Base-by-base conservation (phyloP, 2,888 invertebrate genomes). In the Mythimna pallens region DNA sequence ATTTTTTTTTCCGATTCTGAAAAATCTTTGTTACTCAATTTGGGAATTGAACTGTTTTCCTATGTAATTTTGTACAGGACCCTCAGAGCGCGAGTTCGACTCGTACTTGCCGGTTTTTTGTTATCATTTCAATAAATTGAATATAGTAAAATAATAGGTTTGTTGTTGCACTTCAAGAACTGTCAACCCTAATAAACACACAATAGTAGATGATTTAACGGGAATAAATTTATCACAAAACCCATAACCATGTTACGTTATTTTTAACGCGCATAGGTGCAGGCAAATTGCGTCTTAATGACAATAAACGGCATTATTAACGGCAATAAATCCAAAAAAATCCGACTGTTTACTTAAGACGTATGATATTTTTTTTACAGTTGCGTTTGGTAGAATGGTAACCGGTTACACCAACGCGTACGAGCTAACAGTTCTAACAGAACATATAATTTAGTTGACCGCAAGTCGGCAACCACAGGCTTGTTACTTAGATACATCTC, bases 371-470 rank as follows among this genome's bases (percentile, higher is more conserved):
- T 22, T 43, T 57, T 75, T 50, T 55, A 80, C 68, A n/a, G 65
- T 65, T 80, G 40, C 2, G 7, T 59, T 75, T 75, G 54, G 58
- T 66, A 80, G 36, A 54, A n/a, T 25, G 25, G 2, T 14, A 70
- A 79, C 81, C 58, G 69, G 81, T 80, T 66, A 22, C 25, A 57
- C 62, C 63, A 25, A 75, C 65, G 47, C 65, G 4, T 74, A 14
- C 14, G 17, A 47, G 64, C n/a, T 59, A n/a, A 65, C 36, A 47
- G 17, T 68, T 57, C 68, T 50, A 74, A 58, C 22, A 66, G 14
- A 61, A 67, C 80, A 22, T 68, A 55, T 68, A 68, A 68, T 65
- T 55, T 61, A 36, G 12, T 80, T 68, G 47, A 22, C 66, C 67
- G n/a, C 64, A 55, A 65, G 43, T n/a, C 63, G 55, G n/a, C 64